These are phyloP conservation scores for Muntiacus muntjak DNA, from an alignment of 2,113 vertebrate genomes.

Conservation along the genomic window DNA sequence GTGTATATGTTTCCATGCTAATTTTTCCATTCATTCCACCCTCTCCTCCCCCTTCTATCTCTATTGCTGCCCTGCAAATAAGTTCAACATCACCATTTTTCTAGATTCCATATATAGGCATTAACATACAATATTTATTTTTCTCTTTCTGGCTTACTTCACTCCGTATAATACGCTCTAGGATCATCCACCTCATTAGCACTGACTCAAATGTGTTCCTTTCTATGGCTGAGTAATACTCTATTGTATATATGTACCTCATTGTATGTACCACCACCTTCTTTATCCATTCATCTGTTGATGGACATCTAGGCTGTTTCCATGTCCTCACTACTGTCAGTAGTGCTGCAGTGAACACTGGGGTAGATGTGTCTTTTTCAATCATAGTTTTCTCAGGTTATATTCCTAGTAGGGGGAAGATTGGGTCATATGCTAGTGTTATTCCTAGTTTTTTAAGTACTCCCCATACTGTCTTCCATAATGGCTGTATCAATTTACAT, in stretches of 20 bases:
- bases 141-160: not conserved
- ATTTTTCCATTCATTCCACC: not conserved
- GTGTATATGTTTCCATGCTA: not conserved
- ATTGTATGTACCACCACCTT: not conserved
- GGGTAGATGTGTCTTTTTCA: not conserved
- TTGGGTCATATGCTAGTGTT: not conserved
- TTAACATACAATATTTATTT: not conserved
- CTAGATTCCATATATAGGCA: not conserved
- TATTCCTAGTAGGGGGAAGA: not conserved
- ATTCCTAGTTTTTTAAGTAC: not conserved
- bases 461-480: not conserved
- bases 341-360: not conserved
- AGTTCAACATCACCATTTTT: not conserved
- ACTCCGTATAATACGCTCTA: not conserved
- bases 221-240: not conserved
- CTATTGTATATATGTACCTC: not conserved
- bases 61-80: not conserved
- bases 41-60: not conserved
- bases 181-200: not conserved
- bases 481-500: not conserved
- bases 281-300: not conserved
- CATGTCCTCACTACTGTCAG: not conserved
- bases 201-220: not conserved
- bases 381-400: not conserved
- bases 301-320: not conserved